These are phyloP conservation scores for Brachionus manjavacas DNA, from an alignment of 1,140 invertebrate species.

Conservation along the genomic window DNA sequence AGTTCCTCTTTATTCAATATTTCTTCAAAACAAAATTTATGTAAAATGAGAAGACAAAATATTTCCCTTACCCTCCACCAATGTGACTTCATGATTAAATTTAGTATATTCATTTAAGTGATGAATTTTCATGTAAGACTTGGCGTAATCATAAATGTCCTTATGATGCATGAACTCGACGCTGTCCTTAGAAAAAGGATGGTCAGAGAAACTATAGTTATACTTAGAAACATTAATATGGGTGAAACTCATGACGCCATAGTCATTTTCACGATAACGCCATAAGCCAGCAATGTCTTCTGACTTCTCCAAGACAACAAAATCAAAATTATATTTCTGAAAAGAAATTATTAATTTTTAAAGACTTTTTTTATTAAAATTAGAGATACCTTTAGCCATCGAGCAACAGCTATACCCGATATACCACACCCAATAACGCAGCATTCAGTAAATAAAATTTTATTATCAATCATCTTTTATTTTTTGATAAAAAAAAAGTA, in stretches of 20 bases:
- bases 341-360: not conserved
- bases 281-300: slow-evolving; percentile 53
- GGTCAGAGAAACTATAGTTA: slow-evolving; percentile 55
- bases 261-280: slow-evolving; percentile 52
- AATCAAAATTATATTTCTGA: slow-evolving; percentile 44
- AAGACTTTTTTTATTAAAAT: not conserved
- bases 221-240: slow-evolving; percentile 56
- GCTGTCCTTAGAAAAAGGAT: slow-evolving; percentile 50
- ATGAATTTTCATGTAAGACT: slow-evolving; percentile 25
- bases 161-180: slow-evolving; percentile 40
- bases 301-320: slow-evolving; percentile 49
- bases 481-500: not conserved
- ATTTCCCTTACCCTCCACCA: not conserved
- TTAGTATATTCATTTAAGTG: not conserved
- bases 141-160: slow-evolving; percentile 37
- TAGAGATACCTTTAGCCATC: slow-evolving; percentile 50
- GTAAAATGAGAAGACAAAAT: not conserved
- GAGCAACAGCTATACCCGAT: slow-evolving; percentile 51
- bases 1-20: not conserved
- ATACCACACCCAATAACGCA: slow-evolving; percentile 53
- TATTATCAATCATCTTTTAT: slow-evolving; percentile 5
- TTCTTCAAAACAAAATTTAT: not conserved
- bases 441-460: slow-evolving; percentile 45
- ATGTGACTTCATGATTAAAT: slow-evolving; percentile 31
- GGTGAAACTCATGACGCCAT: slow-evolving; percentile 56